Conservation (phyloP, 2,888 invertebrate genomes). For the Leuctra nigra region DNA sequence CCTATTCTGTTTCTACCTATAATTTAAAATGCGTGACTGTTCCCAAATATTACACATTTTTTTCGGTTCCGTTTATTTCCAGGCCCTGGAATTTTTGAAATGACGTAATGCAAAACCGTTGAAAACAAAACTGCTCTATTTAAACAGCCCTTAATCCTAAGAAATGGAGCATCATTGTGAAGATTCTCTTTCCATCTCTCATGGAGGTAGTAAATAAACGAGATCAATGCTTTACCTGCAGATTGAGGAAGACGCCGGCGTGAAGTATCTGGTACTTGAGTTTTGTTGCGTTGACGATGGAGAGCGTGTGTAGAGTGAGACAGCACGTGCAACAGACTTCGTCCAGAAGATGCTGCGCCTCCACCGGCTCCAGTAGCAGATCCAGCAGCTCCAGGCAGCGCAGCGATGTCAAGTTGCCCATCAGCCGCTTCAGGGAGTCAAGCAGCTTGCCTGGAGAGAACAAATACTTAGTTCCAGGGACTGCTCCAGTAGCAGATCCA, state of each 20-base stretch:
- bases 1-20: no score
- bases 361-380: conserved; percentile 62
- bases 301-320: conserved; percentile 53
- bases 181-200: no score
- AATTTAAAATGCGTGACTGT: no score
- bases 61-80: no score
- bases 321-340: conserved; percentile 58
- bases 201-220: background rate
- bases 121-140: no score
- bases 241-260: conserved; percentile 66
- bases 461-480: no score
- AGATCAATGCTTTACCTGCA: conserved; percentile 45
- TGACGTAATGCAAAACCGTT: no score
- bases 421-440: conserved; percentile 57
- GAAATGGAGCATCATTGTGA: no score
- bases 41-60: no score
- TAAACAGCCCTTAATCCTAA: no score
- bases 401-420: conserved; percentile 57
- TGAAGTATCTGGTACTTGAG: conserved; percentile 62
- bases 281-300: conserved; percentile 68
- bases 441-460: conserved; percentile 48
- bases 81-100: no score
- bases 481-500: conserved; percentile 69
- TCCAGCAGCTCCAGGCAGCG: conserved; percentile 61
- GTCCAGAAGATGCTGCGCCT: conserved; percentile 64